Conservation (phyloP, 2,888 invertebrate genomes). For the Tribolium freemani region DNA sequence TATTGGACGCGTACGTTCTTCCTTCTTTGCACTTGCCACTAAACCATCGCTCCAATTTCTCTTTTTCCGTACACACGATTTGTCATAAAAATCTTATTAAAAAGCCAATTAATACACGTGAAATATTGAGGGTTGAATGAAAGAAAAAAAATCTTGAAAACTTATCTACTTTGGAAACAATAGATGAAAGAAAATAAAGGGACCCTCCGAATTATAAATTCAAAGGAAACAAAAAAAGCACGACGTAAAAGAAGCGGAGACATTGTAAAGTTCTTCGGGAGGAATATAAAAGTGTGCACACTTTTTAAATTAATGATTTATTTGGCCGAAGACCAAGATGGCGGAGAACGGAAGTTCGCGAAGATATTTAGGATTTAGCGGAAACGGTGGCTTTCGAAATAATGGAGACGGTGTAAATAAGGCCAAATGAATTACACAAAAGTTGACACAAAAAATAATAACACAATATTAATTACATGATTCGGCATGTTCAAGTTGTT, state of each 20-base stretch:
- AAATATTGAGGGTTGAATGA: not conserved
- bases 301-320: constrained; percentile 63
- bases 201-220: constrained; percentile 54
- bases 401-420: constrained; percentile 18
- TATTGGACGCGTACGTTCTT: constrained; percentile 58
- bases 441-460: not conserved
- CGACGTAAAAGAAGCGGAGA: constrained; percentile 50
- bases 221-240: constrained; percentile 54
- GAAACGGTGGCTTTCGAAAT: constrained; percentile 43
- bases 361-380: constrained; percentile 49
- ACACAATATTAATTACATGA: too few species aligned
- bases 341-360: constrained; percentile 50
- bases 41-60: constrained; percentile 3
- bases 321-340: constrained; percentile 56
- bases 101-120: not conserved
- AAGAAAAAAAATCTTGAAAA: constrained; percentile 18
- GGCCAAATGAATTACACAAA: not conserved
- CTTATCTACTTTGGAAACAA: constrained; percentile 31
- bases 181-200: constrained; percentile 37
- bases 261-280: constrained; percentile 54
- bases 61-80: not conserved
- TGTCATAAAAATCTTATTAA: not conserved
- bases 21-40: constrained; percentile 38
- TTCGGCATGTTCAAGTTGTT: too few species aligned
- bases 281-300: constrained; percentile 56